phyloP scores from a whole-genome alignment of 2,888 invertebrate genomes.

The Rhopalosiphum nymphaeae region DNA sequence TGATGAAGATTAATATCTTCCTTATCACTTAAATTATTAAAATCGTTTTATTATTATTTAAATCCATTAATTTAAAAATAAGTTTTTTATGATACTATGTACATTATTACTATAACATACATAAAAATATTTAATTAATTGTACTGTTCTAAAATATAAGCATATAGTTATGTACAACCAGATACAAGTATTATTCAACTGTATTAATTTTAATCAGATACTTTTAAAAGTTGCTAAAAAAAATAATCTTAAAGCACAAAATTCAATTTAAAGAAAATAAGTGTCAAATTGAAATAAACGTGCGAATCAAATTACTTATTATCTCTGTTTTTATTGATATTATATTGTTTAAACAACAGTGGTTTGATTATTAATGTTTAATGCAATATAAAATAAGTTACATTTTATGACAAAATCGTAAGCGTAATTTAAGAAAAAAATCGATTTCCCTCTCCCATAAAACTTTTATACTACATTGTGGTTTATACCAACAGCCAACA shows the following conservation, averaged over 20 bases:
- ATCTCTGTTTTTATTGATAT: constrained; percentile 12
- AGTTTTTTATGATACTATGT: background rate
- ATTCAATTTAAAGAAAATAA: background rate
- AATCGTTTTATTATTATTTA: no score
- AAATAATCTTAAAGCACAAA: background rate
- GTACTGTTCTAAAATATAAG: background rate
- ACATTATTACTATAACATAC: background rate
- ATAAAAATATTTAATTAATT: background rate
- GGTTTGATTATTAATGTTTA: constrained; percentile 17
- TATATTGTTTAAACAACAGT: background rate
- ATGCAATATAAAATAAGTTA: background rate
- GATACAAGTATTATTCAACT: background rate
- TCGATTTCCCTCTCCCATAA: background rate
- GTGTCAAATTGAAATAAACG: background rate
- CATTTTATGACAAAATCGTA: constrained; percentile 28
- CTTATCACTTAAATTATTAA: background rate
- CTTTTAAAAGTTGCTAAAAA: background rate
- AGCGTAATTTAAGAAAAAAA: constrained; percentile 21
- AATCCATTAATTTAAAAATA: background rate
- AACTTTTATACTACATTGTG: background rate
- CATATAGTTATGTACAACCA: background rate
- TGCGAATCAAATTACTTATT: background rate
- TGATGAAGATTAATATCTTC: background rate
- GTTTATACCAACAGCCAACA: background rate
- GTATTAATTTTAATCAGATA: background rate